A percentile compares a stretch with the other conserved stretches of the same genome.
phyloP scores from a whole-genome alignment of 2,797 vertebrate genomes.

The Rhynchotus rufescens region DNA sequence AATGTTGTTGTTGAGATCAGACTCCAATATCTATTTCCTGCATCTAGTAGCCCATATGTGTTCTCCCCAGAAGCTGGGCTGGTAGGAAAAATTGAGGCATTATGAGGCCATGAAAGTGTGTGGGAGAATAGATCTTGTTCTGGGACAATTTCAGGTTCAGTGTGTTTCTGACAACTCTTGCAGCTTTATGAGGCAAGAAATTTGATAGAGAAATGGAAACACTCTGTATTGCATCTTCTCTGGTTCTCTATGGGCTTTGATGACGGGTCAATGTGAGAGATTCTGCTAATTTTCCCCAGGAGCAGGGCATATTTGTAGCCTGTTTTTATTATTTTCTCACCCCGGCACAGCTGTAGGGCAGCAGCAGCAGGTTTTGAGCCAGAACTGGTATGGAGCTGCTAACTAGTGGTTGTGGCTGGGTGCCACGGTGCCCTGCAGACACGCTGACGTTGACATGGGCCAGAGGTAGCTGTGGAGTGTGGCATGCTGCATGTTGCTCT shows the following conservation, averaged over 20 bases:
- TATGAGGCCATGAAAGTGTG: neutral
- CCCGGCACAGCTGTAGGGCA: neutral
- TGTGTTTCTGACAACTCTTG: neutral
- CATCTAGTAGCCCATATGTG: neutral
- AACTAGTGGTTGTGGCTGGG: neutral
- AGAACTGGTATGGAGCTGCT: neutral
- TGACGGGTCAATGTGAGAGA: accelerated
- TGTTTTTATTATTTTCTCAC: accelerated
- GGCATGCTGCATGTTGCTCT: neutral
- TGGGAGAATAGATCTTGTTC: neutral
- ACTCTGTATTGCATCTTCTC: neutral
- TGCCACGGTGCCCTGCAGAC: neutral
- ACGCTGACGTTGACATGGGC: neutral
- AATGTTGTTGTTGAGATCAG: neutral
- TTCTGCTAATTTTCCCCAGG: neutral
- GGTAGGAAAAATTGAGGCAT: neutral
- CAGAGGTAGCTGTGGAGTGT: conserved; percentile 29
- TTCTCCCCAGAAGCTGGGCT: neutral
- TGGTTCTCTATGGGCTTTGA: neutral
- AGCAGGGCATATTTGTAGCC: neutral
- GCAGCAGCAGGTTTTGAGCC: neutral
- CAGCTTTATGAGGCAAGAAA: neutral
- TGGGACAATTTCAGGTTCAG: neutral
- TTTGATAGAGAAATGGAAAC: neutral
- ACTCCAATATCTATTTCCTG: neutral